Evolutionary conservation across 2,888 invertebrate species (phyloP), one percentile per base, ranked within the genome.

Genomic region (Temnothorax rugatulus): DNA sequence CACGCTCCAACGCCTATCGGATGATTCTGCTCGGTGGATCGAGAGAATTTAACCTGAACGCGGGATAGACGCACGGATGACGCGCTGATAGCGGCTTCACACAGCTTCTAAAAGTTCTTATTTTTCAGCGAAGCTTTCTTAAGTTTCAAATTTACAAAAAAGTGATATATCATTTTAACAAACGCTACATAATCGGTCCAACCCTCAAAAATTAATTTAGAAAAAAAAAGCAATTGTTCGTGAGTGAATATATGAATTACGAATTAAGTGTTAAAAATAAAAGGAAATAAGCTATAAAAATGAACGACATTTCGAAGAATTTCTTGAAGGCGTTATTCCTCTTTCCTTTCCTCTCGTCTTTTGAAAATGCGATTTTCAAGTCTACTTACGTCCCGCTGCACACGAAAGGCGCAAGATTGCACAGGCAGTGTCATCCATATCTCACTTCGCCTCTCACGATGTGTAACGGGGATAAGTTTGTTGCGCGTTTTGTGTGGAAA

Each of bases 1-100:
- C 68, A 82, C 79, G 79, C 82, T 76, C 52, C 77, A 79, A 29
- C 74, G 84, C 69, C 79, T 68, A 86, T 87, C 86, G 84, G 54
- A 86, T 87, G 86, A 86, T 87, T 87, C 86, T 86, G 86, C 82
- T 86, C 74, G 82, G 50, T 64, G 86, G 79, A 71, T 86, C 87
- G 87, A 84, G 84, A 86, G 82, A 87, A 87, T 87, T 87, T 87
- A 86, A 87, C 86, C 68, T 74, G 69, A 66, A 82, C 73, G 73
- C 71, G 66, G 59, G n/a, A 82, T 77, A 84, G 13, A 54, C 50
- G 57, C 44, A 57, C 4, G 5, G 13, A 59, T 15, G 57, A 57
- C 57, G 57, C 21, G 41, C 34, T 50, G 77, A 76, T 75, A 75
- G 38, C 8, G 11, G 34, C 34, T 63, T 66, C 13, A 29, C 38